These are phyloP conservation scores for Alaudala cheleensis DNA, from an alignment of 2,113 vertebrate genomes.

Conservation along the genomic window DNA sequence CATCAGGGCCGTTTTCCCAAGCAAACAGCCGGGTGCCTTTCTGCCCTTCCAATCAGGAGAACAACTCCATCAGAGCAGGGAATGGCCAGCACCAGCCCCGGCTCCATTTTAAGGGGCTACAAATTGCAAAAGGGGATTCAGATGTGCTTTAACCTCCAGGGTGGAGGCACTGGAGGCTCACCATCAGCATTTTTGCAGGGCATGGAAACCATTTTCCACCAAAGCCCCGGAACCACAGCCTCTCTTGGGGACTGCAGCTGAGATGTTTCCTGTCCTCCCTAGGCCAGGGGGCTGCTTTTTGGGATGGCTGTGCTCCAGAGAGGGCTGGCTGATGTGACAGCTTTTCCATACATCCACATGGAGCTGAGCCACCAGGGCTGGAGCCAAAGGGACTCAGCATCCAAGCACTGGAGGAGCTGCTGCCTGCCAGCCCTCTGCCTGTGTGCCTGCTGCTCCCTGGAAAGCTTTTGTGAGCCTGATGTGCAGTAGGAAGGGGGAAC, in stretches of 20 bases:
- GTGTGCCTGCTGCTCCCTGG: not conserved
- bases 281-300: rapidly evolving
- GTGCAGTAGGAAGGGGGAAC: not conserved
- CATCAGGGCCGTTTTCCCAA: not conserved
- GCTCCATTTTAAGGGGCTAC: not conserved
- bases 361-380: not conserved
- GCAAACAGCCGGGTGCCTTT: not conserved
- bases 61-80: not conserved
- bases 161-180: not conserved
- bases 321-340: not conserved
- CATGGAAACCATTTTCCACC: not conserved
- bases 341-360: not conserved
- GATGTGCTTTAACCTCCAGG: not conserved
- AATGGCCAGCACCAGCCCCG: rapidly evolving
- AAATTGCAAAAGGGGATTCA: rapidly evolving
- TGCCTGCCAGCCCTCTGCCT: not conserved
- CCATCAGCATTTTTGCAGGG: not conserved
- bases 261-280: not conserved
- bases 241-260: not conserved
- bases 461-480: not conserved
- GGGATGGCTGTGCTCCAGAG: not conserved
- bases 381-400: not conserved
- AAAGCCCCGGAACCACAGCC: not conserved
- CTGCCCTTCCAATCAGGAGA: not conserved
- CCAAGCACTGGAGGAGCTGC: rapidly evolving